These are phyloP conservation scores for Metellina segmentata DNA, from an alignment of 2,888 invertebrate genomes.

Conservation along the genomic window DNA sequence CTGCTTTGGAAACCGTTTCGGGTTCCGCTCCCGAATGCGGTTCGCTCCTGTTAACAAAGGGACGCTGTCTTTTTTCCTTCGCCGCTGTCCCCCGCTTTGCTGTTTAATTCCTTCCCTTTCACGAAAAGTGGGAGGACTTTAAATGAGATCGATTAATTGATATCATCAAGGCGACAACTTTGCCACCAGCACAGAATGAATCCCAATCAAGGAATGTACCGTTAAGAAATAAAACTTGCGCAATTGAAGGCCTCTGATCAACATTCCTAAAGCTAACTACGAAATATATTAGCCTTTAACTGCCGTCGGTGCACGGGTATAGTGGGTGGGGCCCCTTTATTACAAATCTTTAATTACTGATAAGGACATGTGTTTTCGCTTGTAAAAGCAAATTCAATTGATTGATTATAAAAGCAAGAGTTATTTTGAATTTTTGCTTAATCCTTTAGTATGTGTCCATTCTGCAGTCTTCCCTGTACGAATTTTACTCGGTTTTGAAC, in stretches of 20 bases:
- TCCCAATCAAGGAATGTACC: constrained; percentile 21
- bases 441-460: no score
- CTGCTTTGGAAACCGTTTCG: constrained; percentile 20
- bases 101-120: constrained; percentile 25
- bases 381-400: no score
- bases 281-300: background rate
- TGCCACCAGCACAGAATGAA: constrained; percentile 39
- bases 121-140: constrained; percentile 1
- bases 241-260: no score
- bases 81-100: background rate
- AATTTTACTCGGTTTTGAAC: no score
- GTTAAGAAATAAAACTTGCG: no score
- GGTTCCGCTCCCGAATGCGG: constrained; percentile 3
- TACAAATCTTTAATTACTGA: no score
- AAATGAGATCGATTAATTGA: constrained; percentile 53
- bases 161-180: constrained; percentile 58
- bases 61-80: constrained; percentile 19
- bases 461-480: no score
- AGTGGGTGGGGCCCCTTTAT: background rate
- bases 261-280: background rate
- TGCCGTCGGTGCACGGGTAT: background rate
- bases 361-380: no score
- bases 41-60: constrained; percentile 12
- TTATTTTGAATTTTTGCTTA: no score
- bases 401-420: no score